These are phyloP conservation scores for Phorcus lineatus DNA, from an alignment of 2,888 invertebrate species.

Conservation along the genomic window DNA sequence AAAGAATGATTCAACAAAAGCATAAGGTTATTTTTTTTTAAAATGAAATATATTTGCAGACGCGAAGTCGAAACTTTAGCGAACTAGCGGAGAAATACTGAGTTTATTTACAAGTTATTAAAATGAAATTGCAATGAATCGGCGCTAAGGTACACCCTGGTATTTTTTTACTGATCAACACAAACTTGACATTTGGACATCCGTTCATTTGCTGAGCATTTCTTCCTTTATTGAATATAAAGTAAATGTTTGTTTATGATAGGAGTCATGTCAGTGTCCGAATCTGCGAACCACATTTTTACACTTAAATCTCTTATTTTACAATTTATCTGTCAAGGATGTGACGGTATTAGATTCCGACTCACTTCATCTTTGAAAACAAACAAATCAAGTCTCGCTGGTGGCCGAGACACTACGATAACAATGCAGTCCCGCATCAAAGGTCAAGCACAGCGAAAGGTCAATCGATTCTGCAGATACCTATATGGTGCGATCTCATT, in stretches of 20 bases:
- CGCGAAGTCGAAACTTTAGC: too few relatives aligned
- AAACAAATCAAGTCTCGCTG: constrained; percentile 6
- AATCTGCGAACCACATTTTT: background rate
- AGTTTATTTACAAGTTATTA: too few relatives aligned
- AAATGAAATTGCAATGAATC: too few relatives aligned
- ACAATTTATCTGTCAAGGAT: background rate
- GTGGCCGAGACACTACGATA: constrained; percentile 21
- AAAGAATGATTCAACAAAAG: too few relatives aligned
- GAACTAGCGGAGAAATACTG: too few relatives aligned
- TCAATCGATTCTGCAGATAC: constrained; percentile 2
- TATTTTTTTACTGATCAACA: too few relatives aligned
- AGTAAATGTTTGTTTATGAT: background rate
- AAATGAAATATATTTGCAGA: too few relatives aligned
- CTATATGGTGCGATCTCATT: background rate
- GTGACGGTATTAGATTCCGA: background rate
- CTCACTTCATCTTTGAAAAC: constrained; percentile 11
- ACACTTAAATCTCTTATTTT: constrained; percentile 13
- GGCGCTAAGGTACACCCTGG: too few relatives aligned
- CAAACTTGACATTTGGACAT: background rate
- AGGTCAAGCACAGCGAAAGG: background rate
- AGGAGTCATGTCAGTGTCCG: background rate
- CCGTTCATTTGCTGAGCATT: background rate
- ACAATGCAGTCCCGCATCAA: background rate
- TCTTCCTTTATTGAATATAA: background rate
- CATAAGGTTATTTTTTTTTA: too few relatives aligned